Conservation (phyloP, 2,113 vertebrate genomes). For the Climacteris rufus region DNA sequence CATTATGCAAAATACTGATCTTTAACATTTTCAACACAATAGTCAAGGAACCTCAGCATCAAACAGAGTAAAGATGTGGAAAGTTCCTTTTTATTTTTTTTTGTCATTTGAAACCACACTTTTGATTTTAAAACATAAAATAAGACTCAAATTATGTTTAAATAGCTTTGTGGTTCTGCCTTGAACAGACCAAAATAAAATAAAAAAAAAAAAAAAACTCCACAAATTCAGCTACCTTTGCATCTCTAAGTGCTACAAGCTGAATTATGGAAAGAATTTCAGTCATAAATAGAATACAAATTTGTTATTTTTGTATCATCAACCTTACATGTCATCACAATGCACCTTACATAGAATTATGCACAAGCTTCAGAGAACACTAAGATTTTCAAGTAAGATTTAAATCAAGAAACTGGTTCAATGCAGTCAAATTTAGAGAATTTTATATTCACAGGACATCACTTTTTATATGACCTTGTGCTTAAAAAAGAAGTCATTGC, state of each 20-base stretch:
- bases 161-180: not conserved
- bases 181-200: not conserved
- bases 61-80: not conserved
- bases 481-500: not conserved
- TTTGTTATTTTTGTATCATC: not conserved
- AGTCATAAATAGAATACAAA: not conserved
- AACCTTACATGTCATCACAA: not conserved
- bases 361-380: not conserved
- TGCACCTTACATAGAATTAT: not conserved
- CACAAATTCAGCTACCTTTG: not conserved
- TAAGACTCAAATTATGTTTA: not conserved
- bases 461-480: not conserved
- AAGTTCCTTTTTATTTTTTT: not conserved
- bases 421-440: not conserved
- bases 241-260: not conserved
- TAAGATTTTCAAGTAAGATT: not conserved
- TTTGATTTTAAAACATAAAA: not conserved
- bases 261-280: not conserved
- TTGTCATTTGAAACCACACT: not conserved
- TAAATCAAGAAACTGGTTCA: not conserved
- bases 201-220: fast-evolving
- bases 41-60: not conserved
- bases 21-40: not conserved
- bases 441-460: not conserved
- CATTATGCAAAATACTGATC: not conserved